Evolutionary conservation across 2,797 vertebrate species (phyloP).

Genomic region (Psittacula derbiana): DNA sequence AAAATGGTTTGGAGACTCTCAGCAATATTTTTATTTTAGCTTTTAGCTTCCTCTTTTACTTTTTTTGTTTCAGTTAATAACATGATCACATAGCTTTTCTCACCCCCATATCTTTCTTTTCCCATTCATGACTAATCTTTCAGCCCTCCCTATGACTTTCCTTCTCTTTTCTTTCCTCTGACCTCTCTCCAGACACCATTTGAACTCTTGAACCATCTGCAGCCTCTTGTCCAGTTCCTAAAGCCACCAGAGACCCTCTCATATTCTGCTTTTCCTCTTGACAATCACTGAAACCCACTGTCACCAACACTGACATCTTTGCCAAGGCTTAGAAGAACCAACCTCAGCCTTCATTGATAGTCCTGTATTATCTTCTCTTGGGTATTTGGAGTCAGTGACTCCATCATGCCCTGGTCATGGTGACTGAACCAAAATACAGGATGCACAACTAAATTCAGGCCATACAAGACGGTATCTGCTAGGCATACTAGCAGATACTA

Average conservation of each 20-base stretch:
- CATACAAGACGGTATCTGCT: rapidly evolving
- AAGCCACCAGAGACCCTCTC: background rate
- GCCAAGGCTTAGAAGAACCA: background rate
- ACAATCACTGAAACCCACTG: background rate
- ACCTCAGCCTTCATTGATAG: background rate
- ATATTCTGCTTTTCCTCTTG: background rate
- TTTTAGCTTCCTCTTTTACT: background rate
- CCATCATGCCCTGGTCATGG: rapidly evolving
- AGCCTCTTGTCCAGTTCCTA: background rate
- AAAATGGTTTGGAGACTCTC: background rate
- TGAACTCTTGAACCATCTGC: background rate
- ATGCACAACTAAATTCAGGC: background rate
- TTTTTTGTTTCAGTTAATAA: background rate
- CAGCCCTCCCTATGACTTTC: background rate
- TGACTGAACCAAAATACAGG: background rate
- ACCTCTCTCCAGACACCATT: background rate
- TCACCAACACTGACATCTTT: background rate
- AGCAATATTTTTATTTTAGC: background rate
- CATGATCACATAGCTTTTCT: rapidly evolving
- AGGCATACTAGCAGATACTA: background rate
- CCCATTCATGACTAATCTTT: background rate
- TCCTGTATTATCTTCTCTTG: background rate
- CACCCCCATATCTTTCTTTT: background rate
- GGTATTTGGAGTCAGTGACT: background rate
- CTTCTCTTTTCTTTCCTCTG: background rate